Evolutionary conservation across 2,113 vertebrate genomes (phyloP), one percentile per base, ranked within the genome.

Genomic region (Corythaeola cristata): DNA sequence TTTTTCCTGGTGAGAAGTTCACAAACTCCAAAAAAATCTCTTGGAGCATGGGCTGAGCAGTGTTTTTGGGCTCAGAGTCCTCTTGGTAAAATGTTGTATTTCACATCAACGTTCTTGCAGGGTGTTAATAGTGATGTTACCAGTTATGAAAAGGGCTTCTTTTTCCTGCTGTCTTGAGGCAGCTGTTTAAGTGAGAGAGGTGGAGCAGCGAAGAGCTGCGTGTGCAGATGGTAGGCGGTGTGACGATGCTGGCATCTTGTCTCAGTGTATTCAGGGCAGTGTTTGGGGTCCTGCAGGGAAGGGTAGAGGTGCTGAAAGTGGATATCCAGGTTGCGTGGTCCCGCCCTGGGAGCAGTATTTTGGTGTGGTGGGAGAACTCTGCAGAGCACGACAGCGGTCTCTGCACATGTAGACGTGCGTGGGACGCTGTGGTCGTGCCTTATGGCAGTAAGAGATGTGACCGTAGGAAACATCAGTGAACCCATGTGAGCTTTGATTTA

Each of bases 381-480:
- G 50, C 44, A 18, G 62, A 41, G 49, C 15, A 0, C 24, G 49
- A 33, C 30, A 41, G 47, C 17, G 52, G 33, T 27, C 9, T 17
- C 9, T 30, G 60, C 47, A 5, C 0, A 2, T 2, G 14, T 24
- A 12, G 0, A 8, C 28, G 15, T 58, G 49, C 2, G 4, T 47
- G 24, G 59, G n/a, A 23, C 44, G 20, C 23, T 5, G 35, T 5
- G 30, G 50, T 33, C 64, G 56, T 30, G 35, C 49, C 68, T 11
- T 8, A 19, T 0, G 1, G 74, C 27, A 21, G 32, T 1, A 6
- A 35, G 53, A 73, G 30, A 4, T 58, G 33, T 32, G 27, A 26
- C 80, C n/a, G 68, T 23, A 30, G 75, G 69, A 30, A 12, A 23
- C 14, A 7, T 13, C 1, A 0, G 58, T 15, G 35, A 66, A 12